Evolutionary conservation across 2,113 vertebrate genomes (phyloP).

Genomic region (Macrotus californicus): DNA sequence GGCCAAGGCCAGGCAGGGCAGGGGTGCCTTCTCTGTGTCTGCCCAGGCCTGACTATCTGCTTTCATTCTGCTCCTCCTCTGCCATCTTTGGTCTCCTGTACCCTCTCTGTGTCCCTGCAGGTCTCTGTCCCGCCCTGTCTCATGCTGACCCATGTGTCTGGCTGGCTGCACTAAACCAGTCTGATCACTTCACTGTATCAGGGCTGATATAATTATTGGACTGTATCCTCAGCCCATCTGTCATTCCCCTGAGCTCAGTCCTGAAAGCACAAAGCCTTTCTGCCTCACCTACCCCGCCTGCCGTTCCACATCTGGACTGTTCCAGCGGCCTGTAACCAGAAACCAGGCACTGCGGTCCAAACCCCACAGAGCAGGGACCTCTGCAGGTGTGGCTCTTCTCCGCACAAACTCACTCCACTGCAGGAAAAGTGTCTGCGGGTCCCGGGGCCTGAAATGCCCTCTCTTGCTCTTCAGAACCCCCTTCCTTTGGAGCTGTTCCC

Average conservation of each 20-base stretch:
- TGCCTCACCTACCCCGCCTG: not conserved
- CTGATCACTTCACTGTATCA: not conserved
- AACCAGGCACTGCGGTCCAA: not conserved
- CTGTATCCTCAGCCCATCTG: not conserved
- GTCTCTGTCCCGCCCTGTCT: not conserved
- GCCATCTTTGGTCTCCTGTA: not conserved
- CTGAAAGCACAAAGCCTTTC: not conserved
- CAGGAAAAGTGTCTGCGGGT: not conserved
- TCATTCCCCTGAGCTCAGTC: not conserved
- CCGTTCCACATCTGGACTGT: not conserved
- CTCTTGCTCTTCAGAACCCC: not conserved
- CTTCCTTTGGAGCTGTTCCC: not conserved
- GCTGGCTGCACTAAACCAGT: not conserved
- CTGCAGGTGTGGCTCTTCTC: not conserved
- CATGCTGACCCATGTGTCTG: not conserved
- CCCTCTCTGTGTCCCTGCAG: not conserved
- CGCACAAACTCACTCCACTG: rapidly evolving
- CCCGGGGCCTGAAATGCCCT: not conserved
- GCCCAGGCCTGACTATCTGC: not conserved
- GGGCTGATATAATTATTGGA: constrained; percentile 16
- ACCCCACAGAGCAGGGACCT: not conserved
- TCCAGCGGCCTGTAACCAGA: not conserved
- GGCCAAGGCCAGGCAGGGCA: not conserved
- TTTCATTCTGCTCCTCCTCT: not conserved
- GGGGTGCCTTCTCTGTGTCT: not conserved